Conservation (phyloP, 2,113 vertebrate genomes). For the Menidia beryllina region DNA sequence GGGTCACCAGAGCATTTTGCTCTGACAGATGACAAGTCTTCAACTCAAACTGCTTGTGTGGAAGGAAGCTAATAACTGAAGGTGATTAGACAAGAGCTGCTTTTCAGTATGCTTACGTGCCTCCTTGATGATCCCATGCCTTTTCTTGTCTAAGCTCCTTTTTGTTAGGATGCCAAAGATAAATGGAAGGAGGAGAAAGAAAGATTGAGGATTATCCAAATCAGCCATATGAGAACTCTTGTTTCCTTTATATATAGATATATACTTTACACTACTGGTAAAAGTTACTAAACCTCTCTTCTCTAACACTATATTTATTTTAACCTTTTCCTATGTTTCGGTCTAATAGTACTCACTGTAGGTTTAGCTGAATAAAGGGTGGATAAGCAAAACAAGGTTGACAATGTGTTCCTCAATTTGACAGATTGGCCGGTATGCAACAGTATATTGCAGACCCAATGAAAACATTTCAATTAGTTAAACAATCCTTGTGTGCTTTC, state of each 20-base stretch:
- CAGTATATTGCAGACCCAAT: not conserved
- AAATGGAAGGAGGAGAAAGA: not conserved
- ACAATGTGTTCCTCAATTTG: not conserved
- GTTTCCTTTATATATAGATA: not conserved
- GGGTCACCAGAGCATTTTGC: not conserved
- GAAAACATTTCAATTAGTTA: not conserved
- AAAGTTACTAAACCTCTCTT: slow-evolving; percentile 50
- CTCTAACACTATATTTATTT: slow-evolving; percentile 29
- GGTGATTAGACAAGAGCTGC: not conserved
- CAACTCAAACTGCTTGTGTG: slow-evolving; percentile 10
- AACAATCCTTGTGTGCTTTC: slow-evolving; percentile 52
- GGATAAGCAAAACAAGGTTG: slow-evolving; percentile 54
- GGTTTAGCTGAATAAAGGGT: slow-evolving; percentile 12
- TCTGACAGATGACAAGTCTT: not conserved
- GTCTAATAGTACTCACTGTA: slow-evolving; percentile 9
- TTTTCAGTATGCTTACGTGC: slow-evolving; percentile 2
- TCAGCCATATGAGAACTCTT: not conserved
- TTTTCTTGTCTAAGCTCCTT: not conserved
- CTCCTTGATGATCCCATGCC: not conserved
- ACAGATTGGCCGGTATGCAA: not conserved
- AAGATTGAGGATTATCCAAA: not conserved
- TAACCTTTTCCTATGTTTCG: too few relatives aligned
- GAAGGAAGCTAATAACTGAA: not conserved
- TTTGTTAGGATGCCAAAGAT: not conserved
- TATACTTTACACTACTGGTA: not conserved